Base-by-base conservation (phyloP, 2,888 invertebrate genomes). In the Chrysodeixis includens region DNA sequence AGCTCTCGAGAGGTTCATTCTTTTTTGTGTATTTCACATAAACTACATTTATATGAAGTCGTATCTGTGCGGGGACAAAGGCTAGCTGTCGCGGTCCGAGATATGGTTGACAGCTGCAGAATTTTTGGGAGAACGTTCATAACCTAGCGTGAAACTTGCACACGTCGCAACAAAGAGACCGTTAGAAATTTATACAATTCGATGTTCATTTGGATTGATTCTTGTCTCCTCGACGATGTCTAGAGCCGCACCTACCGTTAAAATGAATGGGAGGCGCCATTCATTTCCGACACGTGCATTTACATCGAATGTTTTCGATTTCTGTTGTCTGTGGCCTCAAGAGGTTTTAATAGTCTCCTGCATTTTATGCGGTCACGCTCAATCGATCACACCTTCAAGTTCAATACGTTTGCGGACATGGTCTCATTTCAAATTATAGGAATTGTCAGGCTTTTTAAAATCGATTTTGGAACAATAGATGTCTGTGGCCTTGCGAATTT, bases 1-100 rank as follows among this genome's bases (percentile, higher is more conserved):
- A 86, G 89, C 88, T 92, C 93, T 94, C 88, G 90, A 93, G 93
- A 92, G 90, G 73, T 81, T 84, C 85, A 89, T 90, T 88, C 86
- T 88, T 90, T 88, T 91, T 92, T 89, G 88, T 87, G 83, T 87
- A 90, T 90, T 93, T 91, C 94, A 90, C 91, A 93, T 93, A 94
- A 94, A 94, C 90, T 93, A 90, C 93, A 88, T 93, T 94, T 93
- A 93, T 94, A 94, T 95, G 93, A 94, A 94, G 93, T 94, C 92
- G 93, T 93, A 92, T 91, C 88, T 87, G 76, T 81, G 52, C 65
- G 83, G 83, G 90, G 89, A 94, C 94, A 95, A 94, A 90, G 87
- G 88, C 83, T 85, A 80, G 82, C 87, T 90, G 90, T 90, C 91
- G 87, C 83, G 83, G 91, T 88, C 91, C 91, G 84, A 93, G 87